Base-by-base conservation (phyloP, 2,113 vertebrate species). In the Trochalopteron elliotii region DNA sequence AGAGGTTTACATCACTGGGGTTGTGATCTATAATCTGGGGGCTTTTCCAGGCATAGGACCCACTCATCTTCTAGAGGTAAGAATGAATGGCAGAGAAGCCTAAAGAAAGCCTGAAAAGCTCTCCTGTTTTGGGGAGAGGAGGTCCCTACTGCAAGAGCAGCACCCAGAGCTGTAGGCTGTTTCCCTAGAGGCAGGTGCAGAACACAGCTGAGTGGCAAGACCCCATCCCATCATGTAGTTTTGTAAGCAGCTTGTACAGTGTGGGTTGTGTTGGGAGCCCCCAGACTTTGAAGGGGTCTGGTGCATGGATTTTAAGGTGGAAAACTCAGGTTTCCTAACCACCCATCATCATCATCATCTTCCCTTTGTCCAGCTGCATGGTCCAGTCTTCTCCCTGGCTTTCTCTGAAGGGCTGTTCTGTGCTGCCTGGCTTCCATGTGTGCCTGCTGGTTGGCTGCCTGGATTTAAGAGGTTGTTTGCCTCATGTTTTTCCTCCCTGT, bases 151-250 rank as follows among this genome's bases (percentile, higher is more conserved):
- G 1, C 9, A 65, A 27, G 28, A 90, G 40, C 44, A 74, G 23
- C 16, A 30, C 31, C 40, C 15, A 31, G 72, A 68, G 44, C 74
- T 72, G 35, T 39, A 59, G 57, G 39, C 27, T 44, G 25, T 57
- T 78, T 90, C 60, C 11, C 35, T 31, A 12, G 42, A 45, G 53
- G 24, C 40, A 49, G 23, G 10, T 45, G 49, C 42, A 47, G 50
- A 77, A 8, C 33, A 31, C 68, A 77, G 47, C 15, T 84, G 35
- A 45, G 31, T 74, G 52, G 12, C 24, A 49, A 75, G 53, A 59
- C 28, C 9, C 13, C 39, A 45, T 92, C 33, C 24, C 12, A 0
- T 64, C 11, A 2, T 0, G 1, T 30, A n/a, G 55, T 37, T 70
- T 63, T 11, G 45, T 25, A 68, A 42, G 18, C 39, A 56, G 44